Base-by-base conservation (phyloP, 2,888 invertebrate genomes). In the Heliconius charithonia region DNA sequence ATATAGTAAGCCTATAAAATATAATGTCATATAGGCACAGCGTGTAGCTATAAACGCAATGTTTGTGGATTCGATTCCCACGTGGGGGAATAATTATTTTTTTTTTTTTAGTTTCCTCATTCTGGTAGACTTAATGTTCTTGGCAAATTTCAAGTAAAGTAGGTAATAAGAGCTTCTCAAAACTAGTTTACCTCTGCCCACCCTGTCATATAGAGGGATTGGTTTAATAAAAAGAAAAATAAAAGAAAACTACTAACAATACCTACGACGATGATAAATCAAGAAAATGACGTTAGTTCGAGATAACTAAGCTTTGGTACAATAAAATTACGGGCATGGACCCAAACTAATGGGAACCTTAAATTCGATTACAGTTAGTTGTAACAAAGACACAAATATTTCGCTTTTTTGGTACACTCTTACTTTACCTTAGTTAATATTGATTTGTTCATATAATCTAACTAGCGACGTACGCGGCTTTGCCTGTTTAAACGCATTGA, bases 251-350 rank as follows among this genome's bases (percentile, higher is more conserved):
- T 65, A 62, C 32, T 16, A 73, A 75, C 45, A 74, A 77, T 71
- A 67, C 62, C 27, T 69, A 41, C 41, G 56, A 25, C 66, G 78
- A 78, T 69, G 69, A 76, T 62, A 74, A 73, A 78, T 77, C 80
- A 73, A 69, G 67, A 72, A 76, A 82, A 82, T 80, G 75, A 78
- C 74, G 77, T 82, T 82, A 76, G 79, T 72, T 56, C 22, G 73
- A 65, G 71, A 71, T 82, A 79, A 80, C 79, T 69, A 78, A 82
- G 81, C 81, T 82, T 70, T 73, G 63, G 41, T 72, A 78, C 79
- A 82, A 82, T 79, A 81, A 78, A 82, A 81, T 82, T 79, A 79
- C 81, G 32, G 19, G n/a, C 13, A 59, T 27, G n/a, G 67, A 4
- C 73, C 77, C 77, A 67, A 78, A 41, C 67, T 69, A 78, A 67